Evolutionary conservation across 1,140 invertebrate species (phyloP), one percentile per base, ranked within the genome.

Genomic region (Aphidius gifuensis): DNA sequence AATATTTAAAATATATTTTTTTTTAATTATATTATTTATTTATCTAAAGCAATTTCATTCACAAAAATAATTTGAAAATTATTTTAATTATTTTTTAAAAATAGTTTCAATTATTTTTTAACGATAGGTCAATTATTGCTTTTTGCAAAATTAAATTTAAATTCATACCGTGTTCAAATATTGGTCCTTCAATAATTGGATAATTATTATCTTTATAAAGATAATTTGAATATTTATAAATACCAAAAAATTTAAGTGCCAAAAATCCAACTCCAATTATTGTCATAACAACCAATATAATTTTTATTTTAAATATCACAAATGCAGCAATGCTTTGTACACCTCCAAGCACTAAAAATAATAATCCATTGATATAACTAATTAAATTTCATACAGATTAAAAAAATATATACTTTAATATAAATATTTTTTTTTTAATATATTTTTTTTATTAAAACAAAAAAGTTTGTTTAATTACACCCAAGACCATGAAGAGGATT

Each of bases 291-390:
- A 66, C 64, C 39, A 74, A 54, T 48, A 71, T 50, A 51, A 76
- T 65, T 60, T 76, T 76, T 55, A 74, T 70, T 67, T 76, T 76
- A 45, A 76, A 65, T 16, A 72, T 60, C 5, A 66, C 51, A 58
- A 74, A 44, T 21, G 68, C 60, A 6, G 69, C 60, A 48, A 74
- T 16, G 44, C 68, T 68, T 55, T 76, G 74, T 42, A 74, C 57
- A 60, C 74, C 71, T 39, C 70, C 73, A 44, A 68, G 60, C 61
- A 76, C 74, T 76, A 67, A 42, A 53, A 61, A 64, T 32, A 54
- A 49, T 60, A 55, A 38, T 5, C 5, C 44, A 9, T 39, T 21
- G 1, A 46, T 44, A 44, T 61, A 40, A 4, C 2, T 23, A 42
- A 47, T 40, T 49, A 43, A 3, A 44, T 51, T 58, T 32, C 16